These are phyloP conservation scores for Brachyrhaphis roseni DNA, from an alignment of 2,797 vertebrate species.

Conservation along the genomic window DNA sequence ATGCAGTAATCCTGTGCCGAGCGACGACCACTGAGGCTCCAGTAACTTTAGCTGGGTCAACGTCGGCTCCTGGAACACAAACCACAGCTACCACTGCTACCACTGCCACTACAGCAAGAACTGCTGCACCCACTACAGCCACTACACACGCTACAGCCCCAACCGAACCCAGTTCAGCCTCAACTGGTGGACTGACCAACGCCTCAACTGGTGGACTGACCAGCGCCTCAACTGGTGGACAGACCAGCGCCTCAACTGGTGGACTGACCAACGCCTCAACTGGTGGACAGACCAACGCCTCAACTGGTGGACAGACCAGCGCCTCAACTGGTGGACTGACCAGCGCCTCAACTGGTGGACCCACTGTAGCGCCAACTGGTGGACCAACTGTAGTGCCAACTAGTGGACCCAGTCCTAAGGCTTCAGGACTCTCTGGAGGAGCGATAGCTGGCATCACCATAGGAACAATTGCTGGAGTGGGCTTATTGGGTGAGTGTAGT, in stretches of 20 bases:
- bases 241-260: not conserved
- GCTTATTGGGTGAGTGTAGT: constrained; percentile 64
- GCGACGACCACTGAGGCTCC: accelerated
- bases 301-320: not conserved
- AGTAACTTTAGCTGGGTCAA: not conserved
- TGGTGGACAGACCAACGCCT: accelerated
- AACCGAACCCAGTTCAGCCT: not conserved
- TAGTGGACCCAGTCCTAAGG: not conserved
- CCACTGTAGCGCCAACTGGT: accelerated
- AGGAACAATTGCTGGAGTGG: constrained; percentile 70
- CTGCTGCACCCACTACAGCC: not conserved
- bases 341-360: accelerated
- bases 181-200: too few species aligned
- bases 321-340: accelerated
- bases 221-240: accelerated
- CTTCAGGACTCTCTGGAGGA: constrained; percentile 44
- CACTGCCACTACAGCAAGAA: too few species aligned
- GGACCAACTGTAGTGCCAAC: not conserved
- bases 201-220: not conserved
- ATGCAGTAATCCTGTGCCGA: constrained; percentile 22
- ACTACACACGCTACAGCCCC: not conserved
- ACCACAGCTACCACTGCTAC: not conserved
- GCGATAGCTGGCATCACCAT: constrained; percentile 68
- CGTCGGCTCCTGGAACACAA: not conserved
- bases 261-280: not conserved